Evolutionary conservation across 2,888 invertebrate genomes (phyloP).

Genomic region (Rhopalosiphum nymphaeae): DNA sequence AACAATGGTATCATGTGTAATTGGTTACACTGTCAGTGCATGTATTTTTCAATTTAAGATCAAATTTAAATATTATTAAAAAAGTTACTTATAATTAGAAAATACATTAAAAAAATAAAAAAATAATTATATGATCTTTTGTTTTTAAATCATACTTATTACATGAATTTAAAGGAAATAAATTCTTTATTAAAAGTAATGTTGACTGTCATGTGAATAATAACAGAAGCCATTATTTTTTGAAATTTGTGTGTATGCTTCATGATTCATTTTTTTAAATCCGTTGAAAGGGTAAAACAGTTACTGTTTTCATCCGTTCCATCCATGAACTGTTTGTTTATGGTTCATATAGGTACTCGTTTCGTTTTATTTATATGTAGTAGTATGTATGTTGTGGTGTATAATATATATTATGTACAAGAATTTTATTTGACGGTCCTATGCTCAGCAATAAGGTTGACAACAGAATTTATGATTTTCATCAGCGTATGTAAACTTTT

Average conservation of each 20-base stretch:
- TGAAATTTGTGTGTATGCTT: slow-evolving; percentile 1
- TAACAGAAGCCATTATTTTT: slow-evolving; percentile 12
- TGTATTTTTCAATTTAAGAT: neutral
- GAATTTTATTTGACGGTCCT: slow-evolving; percentile 36
- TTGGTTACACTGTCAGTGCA: neutral
- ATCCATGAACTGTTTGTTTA: slow-evolving; percentile 44
- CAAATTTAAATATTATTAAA: neutral
- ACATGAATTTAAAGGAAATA: neutral
- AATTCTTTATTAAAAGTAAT: neutral
- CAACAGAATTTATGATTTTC: slow-evolving; percentile 59
- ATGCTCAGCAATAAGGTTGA: slow-evolving; percentile 37
- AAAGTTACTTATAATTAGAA: neutral
- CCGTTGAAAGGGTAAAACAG: neutral
- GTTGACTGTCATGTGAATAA: neutral
- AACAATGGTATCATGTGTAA: neutral
- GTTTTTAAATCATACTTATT: neutral
- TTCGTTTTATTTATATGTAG: slow-evolving; percentile 32
- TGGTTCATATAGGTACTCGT: slow-evolving; percentile 39
- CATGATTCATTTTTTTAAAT: slow-evolving; percentile 20
- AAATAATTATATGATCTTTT: neutral
- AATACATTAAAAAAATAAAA: neutral
- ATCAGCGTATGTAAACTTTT: slow-evolving; percentile 59
- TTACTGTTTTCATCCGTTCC: slow-evolving; percentile 9
- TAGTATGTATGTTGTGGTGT: neutral
- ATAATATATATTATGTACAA: neutral